Base-by-base conservation (phyloP, 35 echinoderm and acorn worm genomes). In the Heliocidaris tuberculata region DNA sequence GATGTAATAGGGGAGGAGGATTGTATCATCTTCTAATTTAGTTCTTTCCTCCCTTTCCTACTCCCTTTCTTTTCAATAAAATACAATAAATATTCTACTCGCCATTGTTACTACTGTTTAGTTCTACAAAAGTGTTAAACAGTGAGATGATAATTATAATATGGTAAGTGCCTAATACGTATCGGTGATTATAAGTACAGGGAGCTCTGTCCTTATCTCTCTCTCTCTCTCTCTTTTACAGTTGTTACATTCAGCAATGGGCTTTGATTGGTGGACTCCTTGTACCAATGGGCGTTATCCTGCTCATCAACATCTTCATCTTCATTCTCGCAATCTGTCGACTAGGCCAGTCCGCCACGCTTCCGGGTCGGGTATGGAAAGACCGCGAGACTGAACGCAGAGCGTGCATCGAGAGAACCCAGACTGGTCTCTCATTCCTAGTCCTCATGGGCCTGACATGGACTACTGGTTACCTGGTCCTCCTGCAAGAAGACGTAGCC, bases 361-460 rank as follows among this genome's bases (percentile, higher is more conserved):
- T 92, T 13, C 27, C 31, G 0, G 90, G 90, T 15, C 31, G 50
- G 31, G 90, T 92, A 30, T 50, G 48, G 47, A 92, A 92, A 92
- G 90, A 92, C 50, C 90, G 78, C 60, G 60, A 70, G 32, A 47
- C 86, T 11, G 32, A 94, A 31, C 92, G 92, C 0, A 49, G 65
- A 42, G 71, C 92, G 32, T n/a, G 11, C 85, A 42, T 70, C 3
- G 54, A 78, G 9, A 31, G 59, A 29, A 48, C 56, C 6, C 56
- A 86, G 85, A 78, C 59, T 21, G 95, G 92, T 15, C 70, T 95
- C 10, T 95, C 94, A 7, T 47, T 94, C 6, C 24, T 86, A 2
- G 92, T 97, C 92, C 85, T 97, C 52, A 52, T 97, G 85, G 96
- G 96, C 1, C 56, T 97, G 52, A 97, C 96, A 7, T 97, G 94